Evolutionary conservation across 2,113 vertebrate genomes (phyloP).

Genomic region (Clinocottus analis): DNA sequence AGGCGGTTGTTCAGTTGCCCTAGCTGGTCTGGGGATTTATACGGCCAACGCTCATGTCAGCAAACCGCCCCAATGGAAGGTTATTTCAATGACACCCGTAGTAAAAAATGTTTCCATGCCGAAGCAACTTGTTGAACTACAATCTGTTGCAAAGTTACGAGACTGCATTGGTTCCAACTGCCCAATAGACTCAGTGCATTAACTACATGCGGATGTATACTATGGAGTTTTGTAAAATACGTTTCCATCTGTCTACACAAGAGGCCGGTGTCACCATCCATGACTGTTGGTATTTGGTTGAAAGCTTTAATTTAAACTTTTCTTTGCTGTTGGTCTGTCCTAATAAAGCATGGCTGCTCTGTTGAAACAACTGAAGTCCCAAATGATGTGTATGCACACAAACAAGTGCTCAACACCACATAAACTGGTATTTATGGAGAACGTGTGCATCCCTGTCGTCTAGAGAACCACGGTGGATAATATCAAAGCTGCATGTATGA

Average conservation of each 20-base stretch:
- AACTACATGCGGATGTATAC: slow-evolving; percentile 22
- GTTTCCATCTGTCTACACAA: slow-evolving; percentile 13
- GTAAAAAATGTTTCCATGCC: background rate
- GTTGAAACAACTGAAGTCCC: slow-evolving; percentile 32
- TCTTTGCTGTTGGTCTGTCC: slow-evolving; percentile 56
- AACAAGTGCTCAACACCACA: background rate
- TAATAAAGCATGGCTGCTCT: slow-evolving; percentile 74
- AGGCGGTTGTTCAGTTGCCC: background rate
- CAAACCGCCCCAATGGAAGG: fast-evolving
- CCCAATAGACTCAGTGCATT: background rate
- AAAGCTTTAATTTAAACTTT: slow-evolving; percentile 65
- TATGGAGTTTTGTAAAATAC: slow-evolving; percentile 5
- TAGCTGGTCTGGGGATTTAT: slow-evolving; percentile 63
- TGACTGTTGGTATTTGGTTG: slow-evolving; percentile 25
- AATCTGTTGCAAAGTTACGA: background rate
- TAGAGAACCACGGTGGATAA: background rate
- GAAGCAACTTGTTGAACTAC: background rate
- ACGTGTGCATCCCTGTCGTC: too few relatives aligned
- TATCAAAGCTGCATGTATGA: background rate
- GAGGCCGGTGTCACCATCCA: background rate
- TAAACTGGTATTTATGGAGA: background rate
- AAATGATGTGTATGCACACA: too few relatives aligned
- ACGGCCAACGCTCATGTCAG: background rate
- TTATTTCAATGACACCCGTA: background rate
- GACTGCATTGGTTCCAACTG: background rate